Evolutionary conservation across 2,888 invertebrate genomes (phyloP), one percentile per base, ranked within the genome.

Genomic region (Syrphus vitripennis): DNA sequence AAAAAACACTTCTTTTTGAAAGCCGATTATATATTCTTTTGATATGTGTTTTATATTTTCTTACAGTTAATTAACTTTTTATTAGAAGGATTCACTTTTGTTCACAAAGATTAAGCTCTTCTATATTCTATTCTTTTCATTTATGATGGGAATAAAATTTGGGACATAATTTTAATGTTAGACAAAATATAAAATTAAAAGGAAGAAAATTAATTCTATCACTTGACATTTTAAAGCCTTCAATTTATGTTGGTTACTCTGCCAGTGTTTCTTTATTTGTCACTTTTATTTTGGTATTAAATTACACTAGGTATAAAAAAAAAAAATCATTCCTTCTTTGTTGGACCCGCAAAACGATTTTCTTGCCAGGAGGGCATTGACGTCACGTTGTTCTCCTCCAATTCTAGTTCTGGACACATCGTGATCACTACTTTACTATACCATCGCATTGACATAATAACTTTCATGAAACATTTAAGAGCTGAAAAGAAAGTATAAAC

Each of bases 101-200:
- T 26, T 45, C 19, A 12, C 42, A 45, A 40, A 0, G 26, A 61
- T 61, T 24, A 6, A 14, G 21, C 21, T 21, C 7, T 37, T n/a
- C n/a, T n/a, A n/a, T 37, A 14, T 57, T 59, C 12, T 14, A 7
- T 40, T 48, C 4, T 48, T 57, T 31, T 59, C 45, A 67, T 67
- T 76, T 61, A 67, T 69, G 40, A 31, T n/a, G 21, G 31, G 57
- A 71, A 61, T 67, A 16, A 55, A 76, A 55, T 31, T 82, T 81
- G 42, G 87, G 88, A 21, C 88, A 88, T 29, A 88, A 74, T 37
- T 88, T 88, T 34, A 88, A 81, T 29, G 84, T 88, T 34, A 88
- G 79, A 53, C 63, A 88, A 10, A 88, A 83, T 69, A 88, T 88
- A 77, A 88, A 88, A 87, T 86, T 87, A 61, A 80, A 83, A 70